Percentiles rank a stretch among this genome's conserved stretches.
phyloP scores from a whole-genome alignment of 2,797 vertebrate genomes.

The Lacerta viridis region DNA sequence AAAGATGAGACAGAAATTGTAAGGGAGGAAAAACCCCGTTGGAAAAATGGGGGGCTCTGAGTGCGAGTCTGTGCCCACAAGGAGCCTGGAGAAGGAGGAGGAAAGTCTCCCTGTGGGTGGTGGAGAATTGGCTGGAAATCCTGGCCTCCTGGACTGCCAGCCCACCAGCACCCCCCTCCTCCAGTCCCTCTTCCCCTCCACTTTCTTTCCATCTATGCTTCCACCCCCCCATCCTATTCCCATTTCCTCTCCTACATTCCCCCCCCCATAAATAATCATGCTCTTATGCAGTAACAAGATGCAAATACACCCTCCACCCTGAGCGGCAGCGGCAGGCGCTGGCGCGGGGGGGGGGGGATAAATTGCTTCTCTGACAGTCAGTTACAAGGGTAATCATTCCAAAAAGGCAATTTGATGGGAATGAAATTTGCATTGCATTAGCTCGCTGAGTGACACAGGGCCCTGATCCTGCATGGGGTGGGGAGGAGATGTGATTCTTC shows the following conservation, averaged over 20 bases:
- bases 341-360: slow-evolving; percentile 53
- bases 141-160: background rate
- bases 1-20: background rate
- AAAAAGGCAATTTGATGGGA: slow-evolving; percentile 79
- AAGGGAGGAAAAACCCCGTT: background rate
- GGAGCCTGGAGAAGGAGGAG: background rate
- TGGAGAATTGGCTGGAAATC: background rate
- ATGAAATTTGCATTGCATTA: slow-evolving; percentile 60
- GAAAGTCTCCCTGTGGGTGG: accelerated
- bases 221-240: background rate
- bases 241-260: slow-evolving; percentile 42
- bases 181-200: background rate
- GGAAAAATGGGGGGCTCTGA: too few species aligned
- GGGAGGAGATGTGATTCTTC: background rate
- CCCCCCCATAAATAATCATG: slow-evolving; percentile 79
- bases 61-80: too few species aligned
- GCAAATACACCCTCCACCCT: slow-evolving; percentile 76
- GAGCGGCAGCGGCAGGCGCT: slow-evolving; percentile 1
- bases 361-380: slow-evolving; percentile 80
- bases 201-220: slow-evolving; percentile 6
- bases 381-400: slow-evolving; percentile 82
- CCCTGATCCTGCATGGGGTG: background rate
- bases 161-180: too few species aligned
- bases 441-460: background rate
- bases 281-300: slow-evolving; percentile 78